phyloP scores from a whole-genome alignment of 1,140 invertebrate genomes.

The Neodiprion lecontei region DNA sequence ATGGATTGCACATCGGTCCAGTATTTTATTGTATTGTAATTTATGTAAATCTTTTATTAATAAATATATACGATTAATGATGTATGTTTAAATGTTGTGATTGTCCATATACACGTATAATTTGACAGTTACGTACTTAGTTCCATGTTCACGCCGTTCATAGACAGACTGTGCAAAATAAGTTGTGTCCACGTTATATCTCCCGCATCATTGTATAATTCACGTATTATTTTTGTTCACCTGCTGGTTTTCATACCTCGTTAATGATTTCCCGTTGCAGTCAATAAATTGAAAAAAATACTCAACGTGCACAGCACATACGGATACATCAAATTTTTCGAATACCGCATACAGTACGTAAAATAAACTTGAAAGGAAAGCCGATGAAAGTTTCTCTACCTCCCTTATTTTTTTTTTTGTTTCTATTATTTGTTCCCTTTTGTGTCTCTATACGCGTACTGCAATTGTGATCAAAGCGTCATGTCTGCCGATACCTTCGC shows the following conservation, averaged over 20 bases:
- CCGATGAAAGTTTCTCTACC: no score
- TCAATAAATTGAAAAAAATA: neutral
- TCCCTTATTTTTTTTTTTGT: neutral
- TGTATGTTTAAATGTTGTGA: constrained; percentile 8
- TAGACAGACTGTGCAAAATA: no score
- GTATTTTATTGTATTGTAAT: constrained; percentile 50
- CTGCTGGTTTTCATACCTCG: no score
- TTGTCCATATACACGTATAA: neutral
- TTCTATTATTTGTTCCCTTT: neutral
- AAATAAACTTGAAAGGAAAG: no score
- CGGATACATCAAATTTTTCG: neutral
- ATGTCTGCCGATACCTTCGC: constrained; percentile 5
- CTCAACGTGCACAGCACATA: neutral
- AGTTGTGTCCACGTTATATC: no score
- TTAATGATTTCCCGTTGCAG: neutral
- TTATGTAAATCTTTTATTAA: constrained; percentile 50
- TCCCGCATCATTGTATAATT: no score
- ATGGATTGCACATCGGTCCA: constrained; percentile 33
- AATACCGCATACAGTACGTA: no score
- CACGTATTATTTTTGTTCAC: no score
- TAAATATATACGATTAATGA: constrained; percentile 33
- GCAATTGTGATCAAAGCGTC: constrained; percentile 5
- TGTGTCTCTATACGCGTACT: neutral
- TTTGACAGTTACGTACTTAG: no score
- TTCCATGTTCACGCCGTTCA: no score